Evolutionary conservation across 2,797 vertebrate genomes (phyloP), one percentile per base, ranked within the genome.

Genomic region (Borostomias antarcticus): DNA sequence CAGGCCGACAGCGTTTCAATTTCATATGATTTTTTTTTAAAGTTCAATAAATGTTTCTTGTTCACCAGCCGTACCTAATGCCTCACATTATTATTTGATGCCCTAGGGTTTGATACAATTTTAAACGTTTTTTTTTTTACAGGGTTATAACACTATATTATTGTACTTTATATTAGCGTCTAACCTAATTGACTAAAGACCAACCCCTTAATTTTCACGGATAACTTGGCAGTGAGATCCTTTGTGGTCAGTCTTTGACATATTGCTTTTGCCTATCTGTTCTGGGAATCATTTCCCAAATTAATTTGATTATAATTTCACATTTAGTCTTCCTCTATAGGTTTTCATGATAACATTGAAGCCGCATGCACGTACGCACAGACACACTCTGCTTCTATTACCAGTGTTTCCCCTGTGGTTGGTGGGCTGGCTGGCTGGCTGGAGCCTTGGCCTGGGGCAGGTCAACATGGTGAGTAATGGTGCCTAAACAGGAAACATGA

Each of bases 1-100:
- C 73, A 89, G 71, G 66, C 26, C 17, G 64, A 63, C 67, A 26
- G 33, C 45, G 77, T 73, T 68, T 67, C 84, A 77, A 82, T 87
- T 85, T 75, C 35, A 15, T 75, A 85, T 88, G 68, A 79, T 88
- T 88, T 82, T 88, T 88, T 82, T 87, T 88, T 89, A 81, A 88
- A 84, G 70, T 86, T 88, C 76, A 85, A 86, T 88, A 89, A 88
- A 86, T 3, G 77, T 73, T 86, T 85, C 75, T 75, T 77, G 85
- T 82, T 76, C 82, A 78, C 75, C 50, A 75, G 76, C 70, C 78
- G 80, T 79, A 81, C 68, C 66, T 82, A 85, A 86, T 78, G 79
- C 68, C 63, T 51, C 17, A 53, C 66, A 83, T 85, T 77, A 80
- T 66, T 82, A 74, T 86, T 86, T 88, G 52, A 87, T 81, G 47